These are phyloP conservation scores for Porites cylindrica DNA, from an alignment of 92 coral and sea anemone species.

Conservation along the genomic window DNA sequence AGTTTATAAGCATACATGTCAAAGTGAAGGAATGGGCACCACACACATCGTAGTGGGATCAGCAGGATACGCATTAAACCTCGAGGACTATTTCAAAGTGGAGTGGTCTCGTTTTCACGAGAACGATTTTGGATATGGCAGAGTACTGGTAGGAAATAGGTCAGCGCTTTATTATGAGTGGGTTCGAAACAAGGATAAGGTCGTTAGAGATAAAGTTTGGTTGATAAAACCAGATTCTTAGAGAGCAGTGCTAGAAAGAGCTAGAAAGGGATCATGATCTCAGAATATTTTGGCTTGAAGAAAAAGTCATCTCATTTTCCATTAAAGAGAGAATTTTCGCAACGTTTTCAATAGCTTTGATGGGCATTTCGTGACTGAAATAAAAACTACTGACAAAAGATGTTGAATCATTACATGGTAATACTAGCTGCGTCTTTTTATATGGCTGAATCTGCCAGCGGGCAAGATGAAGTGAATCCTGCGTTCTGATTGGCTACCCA, in stretches of 20 bases:
- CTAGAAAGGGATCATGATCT: not conserved
- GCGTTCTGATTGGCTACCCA: no score
- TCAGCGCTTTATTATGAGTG: constrained; percentile 59
- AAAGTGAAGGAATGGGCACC: constrained; percentile 44
- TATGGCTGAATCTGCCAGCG: no score
- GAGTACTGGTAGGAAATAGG: constrained; percentile 56
- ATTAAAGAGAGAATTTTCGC: no score
- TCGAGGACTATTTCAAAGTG: not conserved
- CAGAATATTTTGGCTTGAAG: no score
- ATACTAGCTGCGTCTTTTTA: no score
- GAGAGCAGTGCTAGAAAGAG: not conserved
- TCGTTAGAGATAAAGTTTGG: constrained; percentile 52
- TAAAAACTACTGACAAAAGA: no score
- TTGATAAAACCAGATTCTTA: constrained; percentile 25
- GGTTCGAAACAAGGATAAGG: constrained; percentile 49
- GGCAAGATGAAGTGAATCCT: no score
- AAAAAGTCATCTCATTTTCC: no score
- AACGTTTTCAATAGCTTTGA: no score
- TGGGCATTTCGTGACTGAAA: no score
- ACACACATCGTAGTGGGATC: constrained; percentile 65
- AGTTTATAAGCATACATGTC: constrained; percentile 57
- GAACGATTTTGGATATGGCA: constrained; percentile 54
- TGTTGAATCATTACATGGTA: no score
- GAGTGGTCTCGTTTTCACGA: constrained; percentile 53
- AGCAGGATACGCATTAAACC: constrained; percentile 48